Evolutionary conservation across 2,797 vertebrate species (phyloP), one percentile per base, ranked within the genome.

Genomic region (Danio tinwini): DNA sequence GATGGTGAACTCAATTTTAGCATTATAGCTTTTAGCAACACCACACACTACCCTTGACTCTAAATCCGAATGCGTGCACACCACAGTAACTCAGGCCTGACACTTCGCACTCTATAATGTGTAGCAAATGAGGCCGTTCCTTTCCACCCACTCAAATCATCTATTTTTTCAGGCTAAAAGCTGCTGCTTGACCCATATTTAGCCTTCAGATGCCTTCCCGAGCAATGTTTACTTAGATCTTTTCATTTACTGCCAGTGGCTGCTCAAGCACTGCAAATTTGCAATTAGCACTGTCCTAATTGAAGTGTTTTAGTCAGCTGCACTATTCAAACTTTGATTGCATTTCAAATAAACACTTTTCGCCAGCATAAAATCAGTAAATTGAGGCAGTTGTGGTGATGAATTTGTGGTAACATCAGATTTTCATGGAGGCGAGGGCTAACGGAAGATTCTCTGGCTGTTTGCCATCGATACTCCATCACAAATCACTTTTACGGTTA

Each of bases 111-210:
- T 56, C 19, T 21, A 68, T 44, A 29, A 12, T 58, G 19, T 76
- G 40, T 9, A 21, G 39, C 65, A 76, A 65, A 76, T 37, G 40
- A 37, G 14, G 13, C 50, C 4, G 6, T 56, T 65, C 13, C 40
- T 19, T 64, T 9, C 39, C n/a, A 64, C 49, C 49, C 47, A 37
- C 39, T 55, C 52, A 65, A 55, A 42, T 1, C 21, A 21, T 14
- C 39, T 16, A 56, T 56, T 53, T 14, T 76, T 17, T 76, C 14
- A 76, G 13, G 61, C n/a, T 45, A 67, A 45, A 59, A 76, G 63
- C 62, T 67, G 17, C 74, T 47, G 52, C 21, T 76, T 67, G 74
- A 67, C 14, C 74, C 62, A 58, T 56, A 76, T 76, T 67, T 67
- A 64, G 40, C 74, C 52, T 67, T 42, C 21, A 76, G 52, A 29